phyloP scores from a whole-genome alignment of 2,113 vertebrate genomes.

The Cathartes aura region DNA sequence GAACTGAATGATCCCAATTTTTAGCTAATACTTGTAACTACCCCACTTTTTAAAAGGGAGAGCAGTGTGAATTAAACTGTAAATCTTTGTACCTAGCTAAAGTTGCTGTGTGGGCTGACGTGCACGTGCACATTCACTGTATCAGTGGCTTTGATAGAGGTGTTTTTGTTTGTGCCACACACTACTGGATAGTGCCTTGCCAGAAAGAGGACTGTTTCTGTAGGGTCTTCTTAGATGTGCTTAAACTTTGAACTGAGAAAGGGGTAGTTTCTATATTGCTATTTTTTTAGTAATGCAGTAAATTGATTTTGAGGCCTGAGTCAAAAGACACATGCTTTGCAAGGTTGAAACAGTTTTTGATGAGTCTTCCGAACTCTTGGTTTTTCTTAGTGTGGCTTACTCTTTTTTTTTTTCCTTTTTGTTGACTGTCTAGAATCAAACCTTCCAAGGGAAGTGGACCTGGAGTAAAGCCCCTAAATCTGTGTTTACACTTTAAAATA shows the following conservation, averaged over 20 bases:
- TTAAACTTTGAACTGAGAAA: background rate
- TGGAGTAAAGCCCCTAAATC: background rate
- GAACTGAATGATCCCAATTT: background rate
- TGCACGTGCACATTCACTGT: background rate
- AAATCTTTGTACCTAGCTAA: background rate
- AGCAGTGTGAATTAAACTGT: background rate
- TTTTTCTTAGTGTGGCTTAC: background rate
- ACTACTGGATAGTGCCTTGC: constrained; percentile 65
- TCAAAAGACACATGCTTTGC: background rate
- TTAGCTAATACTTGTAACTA: background rate
- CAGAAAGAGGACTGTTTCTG: background rate
- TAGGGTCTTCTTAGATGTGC: background rate
- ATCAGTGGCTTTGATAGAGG: constrained; percentile 36
- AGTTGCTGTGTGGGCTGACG: background rate
- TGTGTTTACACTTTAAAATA: background rate
- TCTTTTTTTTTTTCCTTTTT: background rate
- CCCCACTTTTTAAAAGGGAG: background rate
- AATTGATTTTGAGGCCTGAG: background rate
- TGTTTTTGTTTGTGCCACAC: constrained; percentile 43
- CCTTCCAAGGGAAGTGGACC: background rate
- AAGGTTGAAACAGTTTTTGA: background rate
- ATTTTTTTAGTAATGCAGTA: constrained; percentile 29
- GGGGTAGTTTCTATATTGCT: constrained; percentile 11
- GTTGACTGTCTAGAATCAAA: background rate
- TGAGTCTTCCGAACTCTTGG: background rate